A percentile compares a stretch with the other conserved stretches of the same genome.
Conservation (phyloP, 2,888 invertebrate species). For the Seira ritae region DNA sequence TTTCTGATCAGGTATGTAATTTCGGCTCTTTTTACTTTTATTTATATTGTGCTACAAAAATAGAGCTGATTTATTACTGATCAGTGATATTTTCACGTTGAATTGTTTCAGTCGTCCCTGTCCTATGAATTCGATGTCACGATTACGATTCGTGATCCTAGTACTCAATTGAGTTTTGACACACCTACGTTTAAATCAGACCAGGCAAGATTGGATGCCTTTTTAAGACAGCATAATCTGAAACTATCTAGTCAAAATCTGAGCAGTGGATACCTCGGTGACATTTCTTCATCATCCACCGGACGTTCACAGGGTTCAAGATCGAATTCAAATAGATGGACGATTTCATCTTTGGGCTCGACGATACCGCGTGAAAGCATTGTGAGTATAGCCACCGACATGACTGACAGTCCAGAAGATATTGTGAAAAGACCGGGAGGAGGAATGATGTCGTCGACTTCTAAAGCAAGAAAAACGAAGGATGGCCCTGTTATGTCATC, state of each 20-base stretch:
- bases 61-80: no score
- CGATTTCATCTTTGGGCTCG: constrained; percentile 63
- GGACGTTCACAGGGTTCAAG: background rate
- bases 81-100: no score
- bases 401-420: constrained; percentile 29
- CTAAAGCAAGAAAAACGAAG: constrained; percentile 41
- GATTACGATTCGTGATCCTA: constrained; percentile 42
- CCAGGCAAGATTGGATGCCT: constrained; percentile 27
- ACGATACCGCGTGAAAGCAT: constrained; percentile 63
- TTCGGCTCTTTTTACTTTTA: no score
- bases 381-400: constrained; percentile 55
- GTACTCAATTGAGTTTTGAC: constrained; percentile 39
- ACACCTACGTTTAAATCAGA: constrained; percentile 36
- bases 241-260: constrained; percentile 47
- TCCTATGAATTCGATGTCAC: constrained; percentile 46
- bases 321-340: constrained; percentile 35
- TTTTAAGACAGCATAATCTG: constrained; percentile 54
- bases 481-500: constrained; percentile 61
- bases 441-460: background rate
- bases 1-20: background rate
- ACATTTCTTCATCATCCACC: constrained; percentile 49
- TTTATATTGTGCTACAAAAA: no score
- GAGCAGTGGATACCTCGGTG: constrained; percentile 65
- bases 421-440: constrained; percentile 27
- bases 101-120: no score